A percentile compares a stretch with the other conserved stretches of the same genome.
These are phyloP conservation scores for Tipula unca DNA, from an alignment of 2,888 invertebrate species.

Conservation along the genomic window DNA sequence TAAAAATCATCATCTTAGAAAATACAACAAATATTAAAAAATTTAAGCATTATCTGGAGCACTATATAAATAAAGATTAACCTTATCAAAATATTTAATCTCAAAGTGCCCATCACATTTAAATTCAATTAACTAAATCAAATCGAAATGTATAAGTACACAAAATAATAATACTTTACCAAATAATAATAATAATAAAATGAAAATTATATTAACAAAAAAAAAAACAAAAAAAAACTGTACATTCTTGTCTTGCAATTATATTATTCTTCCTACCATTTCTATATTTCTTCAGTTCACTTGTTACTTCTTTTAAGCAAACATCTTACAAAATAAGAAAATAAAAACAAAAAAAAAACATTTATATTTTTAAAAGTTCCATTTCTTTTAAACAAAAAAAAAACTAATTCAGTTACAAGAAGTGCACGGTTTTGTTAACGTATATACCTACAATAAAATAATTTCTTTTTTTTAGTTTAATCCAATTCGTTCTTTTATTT, in stretches of 20 bases:
- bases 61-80: too few species aligned
- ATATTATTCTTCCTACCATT: neutral
- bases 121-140: neutral
- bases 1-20: too few species aligned
- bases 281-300: constrained; percentile 8
- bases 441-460: neutral
- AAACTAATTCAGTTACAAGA: neutral
- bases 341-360: neutral
- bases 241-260: neutral
- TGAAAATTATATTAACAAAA: neutral
- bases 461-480: neutral
- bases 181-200: neutral
- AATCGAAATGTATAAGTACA: neutral
- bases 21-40: too few species aligned
- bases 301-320: constrained; percentile 8
- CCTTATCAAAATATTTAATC: neutral
- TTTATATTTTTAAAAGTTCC: neutral
- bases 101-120: neutral
- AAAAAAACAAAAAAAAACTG: neutral
- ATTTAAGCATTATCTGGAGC: too few species aligned
- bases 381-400: neutral
- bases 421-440: neutral
- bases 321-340: neutral
- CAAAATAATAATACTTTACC: neutral
- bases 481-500: neutral